Conservation (phyloP, 2,888 invertebrate genomes). For the Troilus luridus region DNA sequence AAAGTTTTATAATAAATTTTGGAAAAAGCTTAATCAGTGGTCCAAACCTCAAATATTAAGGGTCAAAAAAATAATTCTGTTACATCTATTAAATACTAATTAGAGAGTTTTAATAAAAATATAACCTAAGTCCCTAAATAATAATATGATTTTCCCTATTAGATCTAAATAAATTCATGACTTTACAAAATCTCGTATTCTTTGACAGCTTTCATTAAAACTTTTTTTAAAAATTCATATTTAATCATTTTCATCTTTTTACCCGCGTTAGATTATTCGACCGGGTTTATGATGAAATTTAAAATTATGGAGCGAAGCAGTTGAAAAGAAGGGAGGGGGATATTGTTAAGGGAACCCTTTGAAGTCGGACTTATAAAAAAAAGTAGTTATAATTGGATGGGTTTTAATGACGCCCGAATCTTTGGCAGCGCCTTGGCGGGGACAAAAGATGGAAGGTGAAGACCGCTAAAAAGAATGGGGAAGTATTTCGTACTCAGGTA, state of each 20-base stretch:
- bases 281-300: neutral
- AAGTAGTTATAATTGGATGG: constrained; percentile 49
- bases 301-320: neutral
- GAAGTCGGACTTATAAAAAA: constrained; percentile 3
- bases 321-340: neutral
- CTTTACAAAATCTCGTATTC: too few relatives aligned
- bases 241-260: neutral
- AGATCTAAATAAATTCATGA: too few relatives aligned
- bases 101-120: too few relatives aligned
- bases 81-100: too few relatives aligned
- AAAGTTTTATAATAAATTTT: too few relatives aligned
- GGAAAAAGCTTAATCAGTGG: too few relatives aligned
- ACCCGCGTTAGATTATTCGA: neutral
- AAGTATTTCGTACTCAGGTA: neutral
- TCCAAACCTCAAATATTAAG: too few relatives aligned
- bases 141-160: too few relatives aligned
- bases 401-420: constrained; percentile 32
- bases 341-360: constrained; percentile 11
- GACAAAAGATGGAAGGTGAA: neutral
- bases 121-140: too few relatives aligned
- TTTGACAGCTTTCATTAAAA: neutral
- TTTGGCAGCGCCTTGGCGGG: neutral
- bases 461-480: constrained; percentile 23
- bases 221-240: neutral
- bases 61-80: too few relatives aligned